A percentile compares a stretch with the other conserved stretches of the same genome.
Evolutionary conservation across 2,797 vertebrate species (phyloP).

Genomic region (Lepus townsendii): DNA sequence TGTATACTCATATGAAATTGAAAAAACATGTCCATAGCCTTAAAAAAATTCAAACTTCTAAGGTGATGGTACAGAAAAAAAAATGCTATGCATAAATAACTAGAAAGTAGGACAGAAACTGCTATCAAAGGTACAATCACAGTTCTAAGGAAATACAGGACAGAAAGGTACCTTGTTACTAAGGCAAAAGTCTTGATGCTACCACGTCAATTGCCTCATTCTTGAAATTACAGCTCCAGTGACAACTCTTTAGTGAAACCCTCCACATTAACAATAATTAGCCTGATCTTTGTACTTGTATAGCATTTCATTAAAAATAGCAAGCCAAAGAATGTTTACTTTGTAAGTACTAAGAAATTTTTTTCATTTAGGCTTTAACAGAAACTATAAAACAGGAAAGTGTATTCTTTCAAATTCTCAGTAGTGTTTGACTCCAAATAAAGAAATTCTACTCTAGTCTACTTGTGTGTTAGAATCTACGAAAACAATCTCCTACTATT

Average conservation of each 20-base stretch:
- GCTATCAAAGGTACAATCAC: constrained; percentile 9
- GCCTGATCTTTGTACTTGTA: background rate
- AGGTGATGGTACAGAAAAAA: background rate
- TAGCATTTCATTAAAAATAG: constrained; percentile 17
- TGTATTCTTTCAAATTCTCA: constrained; percentile 51
- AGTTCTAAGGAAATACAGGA: constrained; percentile 17
- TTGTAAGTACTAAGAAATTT: constrained; percentile 10
- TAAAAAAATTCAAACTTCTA: constrained; percentile 40
- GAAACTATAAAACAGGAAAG: constrained; percentile 37
- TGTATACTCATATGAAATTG: background rate
- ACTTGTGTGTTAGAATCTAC: constrained; percentile 47
- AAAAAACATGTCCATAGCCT: background rate
- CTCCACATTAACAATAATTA: background rate
- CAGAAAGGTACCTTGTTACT: constrained; percentile 12
- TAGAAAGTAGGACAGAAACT: constrained; percentile 23
- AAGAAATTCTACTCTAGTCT: background rate
- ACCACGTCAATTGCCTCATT: constrained; percentile 25
- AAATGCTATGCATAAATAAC: constrained; percentile 1
- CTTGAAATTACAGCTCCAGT: constrained; percentile 55
- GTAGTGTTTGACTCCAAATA: background rate
- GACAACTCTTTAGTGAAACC: constrained; percentile 42
- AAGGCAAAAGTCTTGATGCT: background rate
- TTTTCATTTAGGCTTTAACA: constrained; percentile 24
- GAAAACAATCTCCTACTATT: constrained; percentile 30
- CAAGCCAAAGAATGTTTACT: constrained; percentile 21